These are phyloP conservation scores for Drosophila incognita DNA, from an alignment of 2,888 invertebrate species.

Conservation along the genomic window DNA sequence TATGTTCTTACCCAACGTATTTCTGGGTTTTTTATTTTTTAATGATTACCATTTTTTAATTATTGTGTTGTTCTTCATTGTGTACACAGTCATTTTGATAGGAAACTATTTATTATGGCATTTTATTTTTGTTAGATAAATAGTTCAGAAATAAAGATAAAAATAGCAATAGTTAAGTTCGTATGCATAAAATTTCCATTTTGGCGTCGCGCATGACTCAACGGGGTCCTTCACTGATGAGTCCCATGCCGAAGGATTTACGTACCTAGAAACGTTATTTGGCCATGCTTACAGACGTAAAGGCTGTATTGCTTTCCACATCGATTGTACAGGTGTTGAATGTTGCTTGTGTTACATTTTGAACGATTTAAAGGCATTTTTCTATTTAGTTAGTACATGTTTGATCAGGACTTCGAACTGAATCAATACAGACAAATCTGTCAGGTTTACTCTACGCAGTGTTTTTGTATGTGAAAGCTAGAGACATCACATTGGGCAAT, in stretches of 20 bases:
- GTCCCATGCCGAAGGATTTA: too few relatives aligned
- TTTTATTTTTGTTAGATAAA: neutral
- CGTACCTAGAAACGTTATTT: too few relatives aligned
- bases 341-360: too few relatives aligned
- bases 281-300: too few relatives aligned
- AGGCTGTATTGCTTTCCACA: too few relatives aligned
- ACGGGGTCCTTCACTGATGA: neutral
- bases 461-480: neutral
- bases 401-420: too few relatives aligned
- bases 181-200: neutral
- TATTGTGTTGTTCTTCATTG: slow-evolving; percentile 13
- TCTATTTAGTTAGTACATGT: too few relatives aligned
- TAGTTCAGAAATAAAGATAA: slow-evolving; percentile 5
- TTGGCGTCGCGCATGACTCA: neutral
- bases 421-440: too few relatives aligned
- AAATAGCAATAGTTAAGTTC: neutral
- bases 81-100: slow-evolving; percentile 20
- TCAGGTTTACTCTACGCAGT: neutral
- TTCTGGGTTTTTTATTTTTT: neutral
- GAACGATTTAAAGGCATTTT: too few relatives aligned
- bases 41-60: slow-evolving; percentile 14
- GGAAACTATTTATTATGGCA: slow-evolving; percentile 5
- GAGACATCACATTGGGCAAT: neutral
- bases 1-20: slow-evolving; percentile 8
- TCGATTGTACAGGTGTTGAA: too few relatives aligned